Evolutionary conservation across 2,888 invertebrate species (phyloP).

Genomic region (Tortricodes alternella): DNA sequence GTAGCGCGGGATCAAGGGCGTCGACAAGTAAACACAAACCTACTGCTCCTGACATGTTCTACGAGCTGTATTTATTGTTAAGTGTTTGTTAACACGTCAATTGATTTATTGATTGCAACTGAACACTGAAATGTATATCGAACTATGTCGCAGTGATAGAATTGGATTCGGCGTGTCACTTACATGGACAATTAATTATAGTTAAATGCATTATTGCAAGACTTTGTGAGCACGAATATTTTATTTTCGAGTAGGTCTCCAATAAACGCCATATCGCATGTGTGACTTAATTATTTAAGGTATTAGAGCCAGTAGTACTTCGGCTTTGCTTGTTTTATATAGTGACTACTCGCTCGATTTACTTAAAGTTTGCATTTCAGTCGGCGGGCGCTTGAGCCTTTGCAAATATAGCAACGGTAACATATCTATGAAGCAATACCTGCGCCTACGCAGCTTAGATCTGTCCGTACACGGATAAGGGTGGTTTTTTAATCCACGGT

Average conservation of each 20-base stretch:
- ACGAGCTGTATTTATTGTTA: no score
- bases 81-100: no score
- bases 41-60: background rate
- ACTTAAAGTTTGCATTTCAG: background rate
- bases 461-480: background rate
- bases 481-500: background rate
- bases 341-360: background rate
- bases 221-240: no score
- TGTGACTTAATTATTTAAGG: background rate
- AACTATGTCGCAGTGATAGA: no score
- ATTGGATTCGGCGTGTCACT: no score
- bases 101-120: no score
- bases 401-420: constrained; percentile 20
- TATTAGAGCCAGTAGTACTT: background rate
- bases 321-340: background rate
- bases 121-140: no score
- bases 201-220: no score
- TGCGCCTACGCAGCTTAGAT: constrained; percentile 1
- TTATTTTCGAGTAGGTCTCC: background rate
- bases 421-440: constrained; percentile 36
- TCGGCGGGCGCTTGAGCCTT: background rate
- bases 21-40: background rate
- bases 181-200: no score
- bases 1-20: background rate
- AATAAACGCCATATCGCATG: background rate